Base-by-base conservation (phyloP, 2,797 vertebrate species). In the Sebastes paucispinis region DNA sequence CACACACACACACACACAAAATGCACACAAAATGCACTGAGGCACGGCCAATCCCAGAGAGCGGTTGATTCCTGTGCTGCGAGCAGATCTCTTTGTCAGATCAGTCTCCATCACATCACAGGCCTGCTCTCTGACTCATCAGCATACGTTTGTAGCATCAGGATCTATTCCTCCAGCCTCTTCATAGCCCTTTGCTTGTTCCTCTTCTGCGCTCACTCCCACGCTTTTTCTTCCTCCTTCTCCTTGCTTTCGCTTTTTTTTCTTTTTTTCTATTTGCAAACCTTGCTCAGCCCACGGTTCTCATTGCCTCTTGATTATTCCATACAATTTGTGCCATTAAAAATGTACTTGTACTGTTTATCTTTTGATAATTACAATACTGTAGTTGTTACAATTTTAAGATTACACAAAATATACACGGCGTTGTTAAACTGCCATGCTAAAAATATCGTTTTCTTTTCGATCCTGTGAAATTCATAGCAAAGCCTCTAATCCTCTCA, bases 121-220 rank as follows among this genome's bases (percentile, higher is more conserved):
- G 79, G 79, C 85, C 75, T 64, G 72, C 89, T 83, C 84, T 80
- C 86, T 93, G 88, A 93, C 91, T 94, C 91, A 93, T 92, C 92
- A 89, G 91, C 92, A 92, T 92, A 85, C 78, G 84, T 91, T 91
- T 88, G 86, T 87, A 91, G 89, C 85, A 68, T 73, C 73, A 32
- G 72, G 87, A 90, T 87, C 83, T 68, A 25, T 86, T 92, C 80
- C 80, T 87, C 70, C 80, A 86, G 77, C 82, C 87, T 87, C 69
- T 73, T 88, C 81, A 67, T 77, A 78, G 69, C 77, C 39, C n/a
- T 84, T 54, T 5, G 57, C 81, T 87, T 77, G 69, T 85, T 89
- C 83, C 78, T 88, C 78, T 85, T 84, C 69, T 83, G 77, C 3
- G 2, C 66, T 81, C 74, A 73, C 87, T 88, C 86, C 88, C 74